Evolutionary conservation across 2,113 vertebrate species (phyloP), one percentile per base, ranked within the genome.

Genomic region (Scomber scombrus): DNA sequence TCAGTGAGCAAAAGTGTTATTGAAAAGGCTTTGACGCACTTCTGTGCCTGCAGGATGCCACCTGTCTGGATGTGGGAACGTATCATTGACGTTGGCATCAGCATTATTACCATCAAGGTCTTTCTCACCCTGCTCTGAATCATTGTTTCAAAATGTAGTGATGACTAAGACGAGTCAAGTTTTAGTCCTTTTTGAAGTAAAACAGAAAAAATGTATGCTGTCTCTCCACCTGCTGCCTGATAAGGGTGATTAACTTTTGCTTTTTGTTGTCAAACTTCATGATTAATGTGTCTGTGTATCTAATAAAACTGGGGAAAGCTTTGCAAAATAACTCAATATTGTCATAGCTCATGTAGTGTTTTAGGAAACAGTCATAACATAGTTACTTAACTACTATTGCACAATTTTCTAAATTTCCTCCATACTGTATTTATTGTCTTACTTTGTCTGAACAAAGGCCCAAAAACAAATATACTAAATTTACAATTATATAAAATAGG

Each of bases 41-140:
- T 71, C 84, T 80, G 73, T 55, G 73, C 84, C 81, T 78, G 85
- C 84, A 88, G 87, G 86, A 91, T 19, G 47, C 87, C 88, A 91
- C 90, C 89, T 92, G 88, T 89, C 71, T 83, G 69, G 23, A 81
- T 72, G 89, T 91, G 83, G 90, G 90, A 19, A 82, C 79, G 78
- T 73, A 83, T 80, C 84, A 69, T 16, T 83, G 84, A 87, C 63
- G 84, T 67, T 74, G 68, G 83, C 68, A 69, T 77, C 65, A 45
- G 64, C 85, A 65, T 88, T 71, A 57, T 74, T 78, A 80, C 78
- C 76, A 77, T 85, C 80, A 90, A 84, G 74, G 77, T 88, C 74
- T 68, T 81, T 60, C 62, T 79, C 77, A 66, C 19, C 47, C 65
- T 78, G 68, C 82, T 81, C 78, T 88, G 78, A 88, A 70, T 82